Evolutionary conservation across 2,113 vertebrate species (phyloP).

Genomic region (Mystacornis crossleyi): DNA sequence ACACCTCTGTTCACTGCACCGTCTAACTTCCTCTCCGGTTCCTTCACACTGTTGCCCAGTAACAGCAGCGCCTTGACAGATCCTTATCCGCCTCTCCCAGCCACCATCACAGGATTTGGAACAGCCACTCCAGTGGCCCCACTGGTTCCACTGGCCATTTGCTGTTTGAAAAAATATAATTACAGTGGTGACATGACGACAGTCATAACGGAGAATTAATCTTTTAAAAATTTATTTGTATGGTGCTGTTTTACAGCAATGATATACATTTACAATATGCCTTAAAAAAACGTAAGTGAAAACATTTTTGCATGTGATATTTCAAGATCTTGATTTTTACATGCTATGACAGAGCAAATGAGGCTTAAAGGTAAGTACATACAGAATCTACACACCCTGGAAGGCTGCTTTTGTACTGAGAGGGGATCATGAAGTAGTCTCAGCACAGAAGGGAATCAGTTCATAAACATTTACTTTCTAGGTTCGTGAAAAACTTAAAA

Average conservation of each 20-base stretch:
- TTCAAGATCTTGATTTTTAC: background rate
- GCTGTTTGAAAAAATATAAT: slow-evolving; percentile 74
- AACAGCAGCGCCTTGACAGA: slow-evolving; percentile 87
- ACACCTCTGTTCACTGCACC: slow-evolving; percentile 95
- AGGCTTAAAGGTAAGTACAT: background rate
- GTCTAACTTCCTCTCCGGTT: slow-evolving; percentile 88
- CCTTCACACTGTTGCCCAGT: slow-evolving; percentile 95
- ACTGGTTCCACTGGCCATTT: slow-evolving; percentile 98
- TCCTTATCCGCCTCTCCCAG: slow-evolving; percentile 89
- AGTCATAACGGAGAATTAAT: background rate
- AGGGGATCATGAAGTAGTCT: background rate
- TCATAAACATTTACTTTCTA: background rate
- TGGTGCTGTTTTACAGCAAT: background rate
- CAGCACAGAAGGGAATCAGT: background rate
- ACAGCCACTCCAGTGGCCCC: slow-evolving; percentile 97
- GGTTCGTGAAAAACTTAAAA: background rate
- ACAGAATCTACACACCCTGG: background rate
- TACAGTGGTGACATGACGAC: background rate
- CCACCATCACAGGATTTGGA: slow-evolving; percentile 97
- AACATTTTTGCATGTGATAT: background rate
- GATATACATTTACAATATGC: background rate
- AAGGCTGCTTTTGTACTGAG: background rate
- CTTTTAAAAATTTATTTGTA: background rate
- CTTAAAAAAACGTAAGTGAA: background rate
- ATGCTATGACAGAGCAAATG: background rate